Conservation (phyloP, 2,113 vertebrate genomes). For the Sakesphorus luctuosus region DNA sequence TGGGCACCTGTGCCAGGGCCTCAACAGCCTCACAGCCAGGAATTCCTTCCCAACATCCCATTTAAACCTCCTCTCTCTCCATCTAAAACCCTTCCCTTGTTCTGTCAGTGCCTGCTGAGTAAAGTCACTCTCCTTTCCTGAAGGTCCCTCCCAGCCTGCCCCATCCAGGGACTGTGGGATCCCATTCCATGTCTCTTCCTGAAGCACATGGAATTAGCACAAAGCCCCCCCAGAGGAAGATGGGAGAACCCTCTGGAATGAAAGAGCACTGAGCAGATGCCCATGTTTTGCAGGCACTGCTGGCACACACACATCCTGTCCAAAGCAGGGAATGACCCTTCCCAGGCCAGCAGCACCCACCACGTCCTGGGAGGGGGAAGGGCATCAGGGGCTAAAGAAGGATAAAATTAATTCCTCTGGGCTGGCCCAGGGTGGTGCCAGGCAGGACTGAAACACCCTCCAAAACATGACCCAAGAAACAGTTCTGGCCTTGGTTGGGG, state of each 20-base stretch:
- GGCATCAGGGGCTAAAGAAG: too few species aligned
- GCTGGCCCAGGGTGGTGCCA: too few species aligned
- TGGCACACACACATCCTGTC: too few species aligned
- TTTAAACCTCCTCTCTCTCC: rapidly evolving
- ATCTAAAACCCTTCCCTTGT: not conserved
- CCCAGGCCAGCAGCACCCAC: not conserved
- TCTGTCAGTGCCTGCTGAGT: too few species aligned
- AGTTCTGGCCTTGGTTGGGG: not conserved
- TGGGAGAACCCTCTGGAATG: not conserved
- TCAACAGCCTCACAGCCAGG: rapidly evolving
- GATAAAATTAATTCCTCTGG: not conserved
- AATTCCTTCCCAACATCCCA: not conserved
- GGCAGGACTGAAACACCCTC: not conserved
- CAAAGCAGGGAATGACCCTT: not conserved
- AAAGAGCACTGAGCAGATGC: not conserved
- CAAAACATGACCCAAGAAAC: not conserved
- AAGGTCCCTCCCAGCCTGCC: not conserved
- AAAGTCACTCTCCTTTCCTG: not conserved
- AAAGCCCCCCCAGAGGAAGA: too few species aligned
- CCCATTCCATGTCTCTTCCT: not conserved
- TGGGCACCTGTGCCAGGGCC: not conserved
- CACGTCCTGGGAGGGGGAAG: too few species aligned
- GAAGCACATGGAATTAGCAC: not conserved
- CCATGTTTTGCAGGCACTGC: not conserved
- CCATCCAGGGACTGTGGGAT: rapidly evolving